Conservation (phyloP, 2,113 vertebrate genomes). For the Pao palembangensis region DNA sequence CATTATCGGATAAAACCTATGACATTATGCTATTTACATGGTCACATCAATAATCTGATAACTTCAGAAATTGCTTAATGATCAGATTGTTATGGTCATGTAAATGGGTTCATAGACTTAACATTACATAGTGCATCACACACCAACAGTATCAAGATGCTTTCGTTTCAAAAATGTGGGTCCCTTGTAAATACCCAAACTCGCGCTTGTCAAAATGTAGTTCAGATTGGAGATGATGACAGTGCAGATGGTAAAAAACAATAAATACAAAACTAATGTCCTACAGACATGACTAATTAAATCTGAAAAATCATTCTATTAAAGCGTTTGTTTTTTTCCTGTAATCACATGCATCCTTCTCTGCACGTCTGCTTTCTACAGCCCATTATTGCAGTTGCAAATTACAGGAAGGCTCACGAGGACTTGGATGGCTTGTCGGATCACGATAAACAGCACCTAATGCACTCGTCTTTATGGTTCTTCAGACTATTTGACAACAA, state of each 20-base stretch:
- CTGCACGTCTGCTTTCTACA: neutral
- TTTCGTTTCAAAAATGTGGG: too few species aligned
- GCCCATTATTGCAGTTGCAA: conserved; percentile 1
- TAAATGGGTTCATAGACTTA: too few species aligned
- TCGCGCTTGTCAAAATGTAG: too few species aligned
- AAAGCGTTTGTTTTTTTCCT: neutral
- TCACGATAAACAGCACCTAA: conserved; percentile 5
- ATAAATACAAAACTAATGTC: neutral
- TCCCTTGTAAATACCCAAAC: too few species aligned
- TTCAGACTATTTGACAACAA: conserved; percentile 4
- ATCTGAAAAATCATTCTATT: neutral
- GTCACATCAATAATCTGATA: too few species aligned
- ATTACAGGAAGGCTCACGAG: conserved; percentile 1
- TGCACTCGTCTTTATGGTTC: neutral
- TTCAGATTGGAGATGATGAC: too few species aligned
- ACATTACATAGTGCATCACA: too few species aligned
- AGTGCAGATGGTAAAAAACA: neutral
- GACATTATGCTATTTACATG: too few species aligned
- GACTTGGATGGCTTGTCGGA: conserved; percentile 7
- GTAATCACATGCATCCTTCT: conserved; percentile 2
- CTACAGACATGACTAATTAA: neutral
- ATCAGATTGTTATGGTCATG: too few species aligned
- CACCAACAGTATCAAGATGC: too few species aligned
- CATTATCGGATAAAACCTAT: too few species aligned
- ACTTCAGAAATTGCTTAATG: too few species aligned